Conservation (phyloP, 2,113 vertebrate species). For the Bambusicola thoracicus region DNA sequence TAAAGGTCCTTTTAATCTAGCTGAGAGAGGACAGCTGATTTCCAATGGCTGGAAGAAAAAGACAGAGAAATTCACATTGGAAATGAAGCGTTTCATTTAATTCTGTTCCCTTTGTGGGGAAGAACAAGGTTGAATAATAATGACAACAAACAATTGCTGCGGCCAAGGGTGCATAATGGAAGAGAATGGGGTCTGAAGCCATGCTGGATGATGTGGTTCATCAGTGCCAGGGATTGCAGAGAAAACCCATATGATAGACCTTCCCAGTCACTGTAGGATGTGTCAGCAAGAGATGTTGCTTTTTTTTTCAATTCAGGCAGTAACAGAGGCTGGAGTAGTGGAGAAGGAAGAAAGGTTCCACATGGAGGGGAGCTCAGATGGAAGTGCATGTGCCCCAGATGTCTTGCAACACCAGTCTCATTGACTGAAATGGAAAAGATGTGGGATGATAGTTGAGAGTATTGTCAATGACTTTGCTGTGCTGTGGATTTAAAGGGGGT, state of each 20-base stretch:
- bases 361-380: neutral
- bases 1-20: slow-evolving; percentile 27
- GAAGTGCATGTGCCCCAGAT: neutral
- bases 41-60: neutral
- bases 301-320: neutral
- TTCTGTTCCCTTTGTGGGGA: slow-evolving; percentile 19
- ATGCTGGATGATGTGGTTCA: neutral
- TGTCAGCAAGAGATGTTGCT: neutral
- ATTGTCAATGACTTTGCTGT: neutral
- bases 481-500: neutral
- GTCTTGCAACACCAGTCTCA: neutral
- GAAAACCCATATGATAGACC: neutral
- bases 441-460: neutral
- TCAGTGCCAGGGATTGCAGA: neutral
- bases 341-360: neutral
- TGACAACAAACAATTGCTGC: slow-evolving; percentile 13
- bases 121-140: slow-evolving; percentile 29
- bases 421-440: neutral
- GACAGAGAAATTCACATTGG: slow-evolving; percentile 20
- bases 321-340: neutral
- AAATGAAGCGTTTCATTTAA: slow-evolving; percentile 50
- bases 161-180: neutral
- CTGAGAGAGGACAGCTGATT: slow-evolving; percentile 20
- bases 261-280: neutral
- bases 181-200: neutral